Evolutionary conservation across 2,888 invertebrate genomes (phyloP), one percentile per base, ranked within the genome.

Genomic region (Agonopterix heracliana): DNA sequence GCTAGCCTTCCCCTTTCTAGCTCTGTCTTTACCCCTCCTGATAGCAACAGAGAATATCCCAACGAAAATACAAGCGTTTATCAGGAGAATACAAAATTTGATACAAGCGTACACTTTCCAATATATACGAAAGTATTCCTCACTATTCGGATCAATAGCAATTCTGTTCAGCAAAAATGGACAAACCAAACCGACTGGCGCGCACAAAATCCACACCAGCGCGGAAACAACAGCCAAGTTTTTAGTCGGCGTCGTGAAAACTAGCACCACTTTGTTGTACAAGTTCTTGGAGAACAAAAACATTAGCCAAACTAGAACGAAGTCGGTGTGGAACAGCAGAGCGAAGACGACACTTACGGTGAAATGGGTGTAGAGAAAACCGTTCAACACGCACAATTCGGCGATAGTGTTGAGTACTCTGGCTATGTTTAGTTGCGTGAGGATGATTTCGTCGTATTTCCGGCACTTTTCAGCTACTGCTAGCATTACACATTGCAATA

Each of bases 271-370:
- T 61, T 81, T 81, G 11, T 79, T 71, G 54, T 81, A 82, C 7
- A 85, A 54, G 47, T 80, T 76, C 53, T 76, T 80, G 0, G 79
- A 75, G 50, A 78, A 83, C 1, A 81, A 51, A 40, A 78, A 78
- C 80, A 81, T 84, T 68, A 80, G 76, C 10, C 66, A 63, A 0
- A 81, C 53, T 0, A 83, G 47, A 0, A 68, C 72, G 0, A 69
- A 63, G 38, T 85, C 84, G 0, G 71, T 71, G 36, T 76, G 74
- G 3, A 71, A 40, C 50, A 78, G 81, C 0, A 68, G 12, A 0
- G 65, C 55, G 13, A 60, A 72, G 13, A 63, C 54, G 5, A 57
- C 54, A 1, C 57, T 17, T 0, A 55, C 34, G 26, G 26, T 26
- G 26, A 26, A 26, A 3, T 26, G 1, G 26, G 26, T 5, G 1